Conservation (phyloP, 2,888 invertebrate species). For the Galeruca laticollis region DNA sequence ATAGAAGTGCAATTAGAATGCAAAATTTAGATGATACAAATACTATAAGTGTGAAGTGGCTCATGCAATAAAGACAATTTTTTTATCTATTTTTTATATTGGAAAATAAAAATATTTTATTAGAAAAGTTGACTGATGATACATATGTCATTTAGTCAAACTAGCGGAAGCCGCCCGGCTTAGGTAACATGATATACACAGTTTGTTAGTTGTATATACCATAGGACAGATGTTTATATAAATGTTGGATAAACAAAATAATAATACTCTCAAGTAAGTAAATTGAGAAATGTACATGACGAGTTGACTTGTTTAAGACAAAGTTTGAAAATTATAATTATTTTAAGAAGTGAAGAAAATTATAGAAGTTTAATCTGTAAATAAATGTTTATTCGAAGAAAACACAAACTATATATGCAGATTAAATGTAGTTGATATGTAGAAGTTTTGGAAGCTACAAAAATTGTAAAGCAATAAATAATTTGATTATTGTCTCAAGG, state of each 20-base stretch:
- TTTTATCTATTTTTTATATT: no score
- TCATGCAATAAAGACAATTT: no score
- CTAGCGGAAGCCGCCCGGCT: not conserved
- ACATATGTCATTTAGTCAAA: no score
- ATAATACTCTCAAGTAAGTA: not conserved
- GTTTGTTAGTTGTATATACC: not conserved
- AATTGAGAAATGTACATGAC: not conserved
- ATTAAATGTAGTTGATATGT: no score
- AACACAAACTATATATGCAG: not conserved
- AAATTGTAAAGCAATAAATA: not conserved
- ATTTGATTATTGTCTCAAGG: slow-evolving; percentile 12
- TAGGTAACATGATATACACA: not conserved
- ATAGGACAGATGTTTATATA: not conserved
- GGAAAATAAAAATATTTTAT: no score
- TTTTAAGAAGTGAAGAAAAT: not conserved
- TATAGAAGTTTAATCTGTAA: not conserved
- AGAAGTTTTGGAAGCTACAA: not conserved
- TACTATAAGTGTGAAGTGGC: no score
- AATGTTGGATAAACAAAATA: not conserved
- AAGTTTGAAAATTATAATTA: not conserved
- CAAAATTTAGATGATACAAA: not conserved
- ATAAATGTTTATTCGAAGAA: not conserved
- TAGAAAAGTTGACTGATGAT: no score
- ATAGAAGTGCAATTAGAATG: not conserved
- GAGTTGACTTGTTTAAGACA: not conserved